phyloP scores from a whole-genome alignment of 2,113 vertebrate species.

The Saguinus imperator region DNA sequence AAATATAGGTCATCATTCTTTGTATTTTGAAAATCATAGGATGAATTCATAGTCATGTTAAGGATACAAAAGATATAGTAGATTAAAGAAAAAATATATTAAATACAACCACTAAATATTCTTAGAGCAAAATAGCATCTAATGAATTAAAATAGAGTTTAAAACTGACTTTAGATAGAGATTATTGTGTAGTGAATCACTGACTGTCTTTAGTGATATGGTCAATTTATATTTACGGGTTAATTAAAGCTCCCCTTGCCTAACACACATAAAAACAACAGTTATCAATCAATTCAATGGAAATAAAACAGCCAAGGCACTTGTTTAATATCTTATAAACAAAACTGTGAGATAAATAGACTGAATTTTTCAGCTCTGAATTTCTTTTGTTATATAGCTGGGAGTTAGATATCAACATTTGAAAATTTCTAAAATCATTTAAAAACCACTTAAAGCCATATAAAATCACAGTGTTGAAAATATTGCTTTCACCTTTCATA shows the following conservation, averaged over 20 bases:
- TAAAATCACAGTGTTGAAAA: neutral
- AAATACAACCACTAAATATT: neutral
- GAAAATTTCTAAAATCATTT: constrained; percentile 24
- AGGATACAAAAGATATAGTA: constrained; percentile 4
- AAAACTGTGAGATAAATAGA: neutral
- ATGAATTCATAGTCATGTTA: constrained; percentile 39
- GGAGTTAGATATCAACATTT: neutral
- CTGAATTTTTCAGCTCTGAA: neutral
- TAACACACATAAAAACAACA: neutral
- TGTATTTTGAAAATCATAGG: constrained; percentile 26
- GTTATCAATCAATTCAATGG: neutral
- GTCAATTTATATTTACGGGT: neutral
- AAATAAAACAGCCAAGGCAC: neutral
- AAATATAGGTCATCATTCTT: constrained; percentile 36
- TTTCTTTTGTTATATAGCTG: neutral
- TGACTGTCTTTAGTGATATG: neutral
- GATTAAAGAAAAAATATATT: neutral
- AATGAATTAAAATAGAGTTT: constrained; percentile 16
- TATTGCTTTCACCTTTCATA: neutral
- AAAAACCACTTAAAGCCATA: neutral
- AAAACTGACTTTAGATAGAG: constrained; percentile 12
- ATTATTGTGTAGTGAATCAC: constrained; percentile 23
- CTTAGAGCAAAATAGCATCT: constrained; percentile 41
- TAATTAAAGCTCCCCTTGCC: neutral
- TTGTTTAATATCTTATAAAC: neutral